Evolutionary conservation across 2,888 invertebrate species (phyloP), one percentile per base, ranked within the genome.

Genomic region (Rhingia campestris): DNA sequence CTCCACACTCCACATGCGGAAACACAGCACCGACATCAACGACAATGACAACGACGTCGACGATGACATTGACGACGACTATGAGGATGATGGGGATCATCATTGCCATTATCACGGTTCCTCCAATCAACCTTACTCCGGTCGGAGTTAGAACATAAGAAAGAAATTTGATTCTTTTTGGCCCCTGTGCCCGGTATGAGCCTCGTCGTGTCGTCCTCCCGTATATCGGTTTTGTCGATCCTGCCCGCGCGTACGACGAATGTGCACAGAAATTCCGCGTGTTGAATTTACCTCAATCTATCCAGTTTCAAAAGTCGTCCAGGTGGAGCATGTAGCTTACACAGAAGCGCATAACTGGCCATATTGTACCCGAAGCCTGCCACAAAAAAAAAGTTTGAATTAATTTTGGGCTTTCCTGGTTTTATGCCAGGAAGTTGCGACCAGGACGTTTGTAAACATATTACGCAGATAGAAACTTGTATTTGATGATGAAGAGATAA

Each of bases 221-320:
- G 14, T 43, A 53, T 77, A 67, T 77, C 79, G 73, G 82, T 82
- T 82, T 73, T 82, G 33, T 12, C 41, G 61, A 58, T 77, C 63
- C 79, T 74, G 61, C 49, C 66, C 45, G 56, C 45, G 64, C 67
- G 22, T 22, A 22, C 22, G 22, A 54, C 54, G 70, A 72, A 61
- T 76, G 59, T 22, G 22, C 22, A 22, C 41, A 66, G 39, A 79
- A 88, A 88, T 88, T 88, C 88, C 88, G 82, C 70, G 84, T 77
- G 87, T 88, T 87, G 87, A 88, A 88, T 88, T 88, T 88, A 88
- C 88, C 88, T 86, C 87, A 77, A 66, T 70, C 49, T 41, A 58
- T 72, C 73, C 79, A 79, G 66, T 82, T 79, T 58, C 63, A 22
- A 47, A 54, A 77, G 70, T 63, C 61, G 67, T 73, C 79, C 82